Conservation (phyloP, 2,797 vertebrate genomes). For the Picus viridis region DNA sequence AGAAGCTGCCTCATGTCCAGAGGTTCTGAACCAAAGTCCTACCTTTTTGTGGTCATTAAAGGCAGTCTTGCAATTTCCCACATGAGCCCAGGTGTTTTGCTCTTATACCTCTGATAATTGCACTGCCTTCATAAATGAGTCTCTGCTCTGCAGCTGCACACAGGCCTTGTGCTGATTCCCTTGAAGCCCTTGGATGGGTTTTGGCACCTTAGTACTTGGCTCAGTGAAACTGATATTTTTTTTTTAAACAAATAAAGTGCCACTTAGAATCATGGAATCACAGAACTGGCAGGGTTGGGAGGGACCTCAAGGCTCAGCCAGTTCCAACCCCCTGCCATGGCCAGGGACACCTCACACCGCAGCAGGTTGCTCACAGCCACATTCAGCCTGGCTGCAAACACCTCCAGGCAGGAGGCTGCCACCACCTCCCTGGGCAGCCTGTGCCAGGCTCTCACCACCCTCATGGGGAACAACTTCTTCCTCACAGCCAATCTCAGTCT, state of each 20-base stretch:
- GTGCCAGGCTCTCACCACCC: no score
- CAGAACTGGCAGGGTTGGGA: no score
- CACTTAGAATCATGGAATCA: neutral
- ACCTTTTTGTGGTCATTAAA: neutral
- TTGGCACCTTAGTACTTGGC: neutral
- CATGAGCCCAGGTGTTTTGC: neutral
- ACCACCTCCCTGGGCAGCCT: no score
- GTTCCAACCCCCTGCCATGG: no score
- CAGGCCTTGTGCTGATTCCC: conserved; percentile 19
- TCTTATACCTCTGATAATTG: neutral
- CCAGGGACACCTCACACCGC: no score
- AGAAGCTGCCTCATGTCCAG: neutral
- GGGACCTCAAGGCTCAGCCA: no score
- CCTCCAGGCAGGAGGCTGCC: no score
- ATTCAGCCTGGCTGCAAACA: no score
- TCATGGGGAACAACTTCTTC: no score
- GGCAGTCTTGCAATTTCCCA: neutral
- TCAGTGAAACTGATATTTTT: conserved; percentile 1
- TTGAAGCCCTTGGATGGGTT: neutral
- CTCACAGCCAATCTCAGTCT: no score
- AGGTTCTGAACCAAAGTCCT: neutral
- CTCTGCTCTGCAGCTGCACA: conserved; percentile 14
- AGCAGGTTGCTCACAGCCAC: no score
- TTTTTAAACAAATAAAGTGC: neutral
- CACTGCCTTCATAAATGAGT: conserved; percentile 21